A percentile compares a stretch with the other conserved stretches of the same genome.
phyloP scores from a whole-genome alignment of 35 echinoderm and acorn worm genomes.

The Ophioderma brevispina region DNA sequence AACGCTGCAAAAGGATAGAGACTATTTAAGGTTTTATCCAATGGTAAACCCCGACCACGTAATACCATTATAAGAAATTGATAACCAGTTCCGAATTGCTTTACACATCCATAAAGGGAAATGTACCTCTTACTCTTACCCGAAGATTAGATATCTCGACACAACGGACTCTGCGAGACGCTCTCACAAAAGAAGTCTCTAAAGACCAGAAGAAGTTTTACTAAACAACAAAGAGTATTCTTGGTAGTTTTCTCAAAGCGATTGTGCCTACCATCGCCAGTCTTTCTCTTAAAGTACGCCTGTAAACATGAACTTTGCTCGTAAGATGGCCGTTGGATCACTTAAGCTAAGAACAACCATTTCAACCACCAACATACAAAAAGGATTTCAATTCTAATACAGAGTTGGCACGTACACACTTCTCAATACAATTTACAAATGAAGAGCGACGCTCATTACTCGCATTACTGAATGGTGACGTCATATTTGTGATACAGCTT shows the following conservation, averaged over 20 bases:
- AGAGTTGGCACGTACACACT: neutral
- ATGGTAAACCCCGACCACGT: slow-evolving; percentile 21
- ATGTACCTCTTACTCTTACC: slow-evolving; percentile 32
- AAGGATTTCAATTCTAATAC: neutral
- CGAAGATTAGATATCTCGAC: slow-evolving; percentile 60
- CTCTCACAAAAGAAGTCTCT: slow-evolving; percentile 31
- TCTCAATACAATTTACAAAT: too few relatives aligned
- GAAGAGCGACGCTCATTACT: too few relatives aligned
- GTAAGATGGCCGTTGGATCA: slow-evolving; percentile 12
- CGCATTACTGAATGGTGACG: too few relatives aligned
- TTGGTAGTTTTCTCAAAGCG: slow-evolving; percentile 23
- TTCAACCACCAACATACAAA: neutral
- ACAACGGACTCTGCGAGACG: slow-evolving; percentile 62
- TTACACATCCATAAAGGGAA: slow-evolving; percentile 68
- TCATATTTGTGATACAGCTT: too few relatives aligned
- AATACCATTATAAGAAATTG: slow-evolving; percentile 48
- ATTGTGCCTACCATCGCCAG: slow-evolving; percentile 22
- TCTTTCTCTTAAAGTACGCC: neutral
- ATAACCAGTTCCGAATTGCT: slow-evolving; percentile 33
- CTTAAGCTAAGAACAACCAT: neutral
- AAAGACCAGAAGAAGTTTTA: neutral
- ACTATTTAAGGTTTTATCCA: slow-evolving; percentile 44
- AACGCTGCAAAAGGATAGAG: slow-evolving; percentile 38
- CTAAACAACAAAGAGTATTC: slow-evolving; percentile 50
- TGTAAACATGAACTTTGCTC: slow-evolving; percentile 24